Evolutionary conservation across 1,140 invertebrate species (phyloP).

Genomic region (Drosophila yakuba): DNA sequence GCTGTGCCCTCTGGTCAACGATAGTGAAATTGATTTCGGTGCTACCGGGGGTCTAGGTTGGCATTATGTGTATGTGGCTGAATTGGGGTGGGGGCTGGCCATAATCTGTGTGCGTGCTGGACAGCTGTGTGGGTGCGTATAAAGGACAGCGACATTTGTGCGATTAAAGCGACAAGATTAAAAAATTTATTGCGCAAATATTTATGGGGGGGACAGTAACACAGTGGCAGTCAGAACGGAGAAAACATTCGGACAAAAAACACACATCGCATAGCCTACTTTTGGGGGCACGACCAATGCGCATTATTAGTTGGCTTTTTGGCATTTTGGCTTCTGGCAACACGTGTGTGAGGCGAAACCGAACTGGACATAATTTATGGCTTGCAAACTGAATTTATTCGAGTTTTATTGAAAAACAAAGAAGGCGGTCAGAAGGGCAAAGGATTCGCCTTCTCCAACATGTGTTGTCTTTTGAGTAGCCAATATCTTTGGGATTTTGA

Average conservation of each 20-base stretch:
- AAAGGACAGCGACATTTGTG: conserved; percentile 83
- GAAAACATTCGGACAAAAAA: conserved; percentile 27
- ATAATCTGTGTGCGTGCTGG: conserved; percentile 50
- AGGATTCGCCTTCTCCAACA: conserved; percentile 27
- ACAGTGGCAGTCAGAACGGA: conserved; percentile 41
- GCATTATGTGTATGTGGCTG: neutral
- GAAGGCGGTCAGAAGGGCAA: conserved; percentile 2
- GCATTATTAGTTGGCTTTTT: conserved; percentile 70
- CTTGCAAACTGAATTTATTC: conserved; percentile 70
- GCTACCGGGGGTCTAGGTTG: conserved; percentile 64
- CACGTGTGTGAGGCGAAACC: conserved; percentile 48
- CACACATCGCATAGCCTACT: conserved; percentile 61
- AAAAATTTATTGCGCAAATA: conserved; percentile 85
- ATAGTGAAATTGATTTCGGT: conserved; percentile 83
- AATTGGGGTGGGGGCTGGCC: conserved; percentile 5
- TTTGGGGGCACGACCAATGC: conserved; percentile 65
- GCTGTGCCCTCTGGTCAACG: conserved; percentile 55
- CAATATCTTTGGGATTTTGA: neutral
- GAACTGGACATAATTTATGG: conserved; percentile 77
- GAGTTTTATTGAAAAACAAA: conserved; percentile 50
- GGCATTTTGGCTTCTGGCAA: conserved; percentile 29
- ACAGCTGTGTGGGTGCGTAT: conserved; percentile 41
- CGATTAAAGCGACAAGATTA: conserved; percentile 85
- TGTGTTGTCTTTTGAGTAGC: conserved; percentile 29
- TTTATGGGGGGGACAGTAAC: conserved; percentile 78